These are phyloP conservation scores for Liodrosophila aerea DNA, from an alignment of 2,888 invertebrate genomes.

Conservation along the genomic window DNA sequence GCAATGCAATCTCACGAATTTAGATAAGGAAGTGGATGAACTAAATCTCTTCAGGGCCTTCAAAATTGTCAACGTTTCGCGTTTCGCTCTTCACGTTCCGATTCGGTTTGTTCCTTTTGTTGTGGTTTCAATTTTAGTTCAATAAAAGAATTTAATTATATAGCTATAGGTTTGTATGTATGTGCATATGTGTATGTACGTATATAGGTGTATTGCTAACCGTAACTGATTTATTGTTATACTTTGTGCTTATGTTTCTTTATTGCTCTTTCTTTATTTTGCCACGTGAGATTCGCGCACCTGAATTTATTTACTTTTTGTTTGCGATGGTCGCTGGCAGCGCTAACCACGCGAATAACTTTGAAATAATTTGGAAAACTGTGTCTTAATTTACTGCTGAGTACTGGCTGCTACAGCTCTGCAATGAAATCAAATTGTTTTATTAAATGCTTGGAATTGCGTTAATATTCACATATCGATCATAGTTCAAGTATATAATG, in stretches of 20 bases:
- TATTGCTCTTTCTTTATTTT: conserved; percentile 19
- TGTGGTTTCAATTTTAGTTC: conserved; percentile 9
- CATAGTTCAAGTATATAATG: too few species aligned
- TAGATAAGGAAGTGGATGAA: conserved; percentile 49
- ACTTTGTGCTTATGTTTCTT: conserved; percentile 11
- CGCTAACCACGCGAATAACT: conserved; percentile 47
- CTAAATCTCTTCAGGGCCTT: conserved; percentile 28
- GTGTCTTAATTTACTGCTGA: conserved; percentile 13
- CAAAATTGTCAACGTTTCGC: conserved; percentile 24
- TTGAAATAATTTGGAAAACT: conserved; percentile 9
- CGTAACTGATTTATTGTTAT: conserved; percentile 18
- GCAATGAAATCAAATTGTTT: conserved; percentile 22
- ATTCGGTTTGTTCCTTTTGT: conserved; percentile 15
- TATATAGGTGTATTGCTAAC: conserved; percentile 11
- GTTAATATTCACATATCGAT: conserved; percentile 1
- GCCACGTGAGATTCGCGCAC: conserved; percentile 59
- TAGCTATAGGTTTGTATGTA: not conserved
- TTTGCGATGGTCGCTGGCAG: conserved; percentile 55
- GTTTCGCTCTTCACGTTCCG: not conserved
- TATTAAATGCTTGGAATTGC: not conserved
- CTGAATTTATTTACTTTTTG: conserved; percentile 44
- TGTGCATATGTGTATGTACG: conserved; percentile 5
- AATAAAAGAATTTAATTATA: conserved; percentile 1
- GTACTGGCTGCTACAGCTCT: conserved; percentile 44
- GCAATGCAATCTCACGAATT: conserved; percentile 78